phyloP scores from a whole-genome alignment of 2,888 invertebrate species.

The Eristalis arbustorum region DNA sequence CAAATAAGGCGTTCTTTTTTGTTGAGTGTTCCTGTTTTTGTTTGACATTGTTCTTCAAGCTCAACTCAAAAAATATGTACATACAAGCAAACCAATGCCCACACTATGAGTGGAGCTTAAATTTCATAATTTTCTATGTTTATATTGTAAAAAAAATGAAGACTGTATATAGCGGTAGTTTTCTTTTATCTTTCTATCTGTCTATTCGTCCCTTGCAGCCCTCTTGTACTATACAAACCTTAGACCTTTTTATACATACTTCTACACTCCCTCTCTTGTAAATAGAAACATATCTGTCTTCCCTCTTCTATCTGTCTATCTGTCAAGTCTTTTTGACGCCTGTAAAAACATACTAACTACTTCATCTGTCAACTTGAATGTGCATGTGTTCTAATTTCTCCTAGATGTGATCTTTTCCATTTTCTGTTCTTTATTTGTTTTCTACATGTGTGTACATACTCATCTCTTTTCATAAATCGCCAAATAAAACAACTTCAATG shows the following conservation, averaged over 20 bases:
- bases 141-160: slow-evolving; percentile 16
- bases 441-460: neutral
- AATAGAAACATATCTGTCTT: slow-evolving; percentile 44
- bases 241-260: neutral
- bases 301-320: slow-evolving; percentile 11
- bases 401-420: slow-evolving; percentile 19
- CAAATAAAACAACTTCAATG: neutral
- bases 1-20: slow-evolving; percentile 33
- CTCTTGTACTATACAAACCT: slow-evolving; percentile 10
- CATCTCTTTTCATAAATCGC: neutral
- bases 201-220: slow-evolving; percentile 16
- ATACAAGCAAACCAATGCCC: slow-evolving; percentile 21
- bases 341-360: slow-evolving; percentile 32
- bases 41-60: slow-evolving; percentile 36
- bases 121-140: slow-evolving; percentile 19
- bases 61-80: slow-evolving; percentile 14
- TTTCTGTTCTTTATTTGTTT: neutral
- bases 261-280: slow-evolving; percentile 37
- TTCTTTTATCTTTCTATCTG: slow-evolving; percentile 23
- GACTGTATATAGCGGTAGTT: slow-evolving; percentile 58
- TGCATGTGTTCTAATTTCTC: slow-evolving; percentile 54
- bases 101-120: slow-evolving; percentile 61
- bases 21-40: slow-evolving; percentile 45
- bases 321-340: slow-evolving; percentile 40
- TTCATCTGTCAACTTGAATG: slow-evolving; percentile 66